Percentiles rank a stretch among this genome's conserved stretches.
These are phyloP conservation scores for Carassius auratus DNA, from an alignment of 2,113 vertebrate species.

Conservation along the genomic window DNA sequence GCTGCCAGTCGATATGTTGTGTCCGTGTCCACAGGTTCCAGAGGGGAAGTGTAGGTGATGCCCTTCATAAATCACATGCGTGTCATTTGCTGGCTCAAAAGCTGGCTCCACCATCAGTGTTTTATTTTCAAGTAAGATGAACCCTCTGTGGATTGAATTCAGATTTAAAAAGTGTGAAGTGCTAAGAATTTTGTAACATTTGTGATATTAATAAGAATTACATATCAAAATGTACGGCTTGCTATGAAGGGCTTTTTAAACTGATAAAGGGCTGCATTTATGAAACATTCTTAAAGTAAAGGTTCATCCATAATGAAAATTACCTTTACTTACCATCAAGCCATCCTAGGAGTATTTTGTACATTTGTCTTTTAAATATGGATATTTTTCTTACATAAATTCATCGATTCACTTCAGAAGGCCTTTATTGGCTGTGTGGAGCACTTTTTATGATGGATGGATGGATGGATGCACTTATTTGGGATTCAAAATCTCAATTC, in stretches of 20 bases:
- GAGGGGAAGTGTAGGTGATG: conserved; percentile 73
- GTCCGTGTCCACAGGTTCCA: conserved; percentile 85
- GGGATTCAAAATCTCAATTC: no score
- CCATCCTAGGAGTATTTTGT: no score
- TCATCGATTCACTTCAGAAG: no score
- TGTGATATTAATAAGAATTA: background rate
- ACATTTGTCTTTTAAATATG: no score
- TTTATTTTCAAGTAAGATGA: conserved; percentile 82
- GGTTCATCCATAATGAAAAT: no score
- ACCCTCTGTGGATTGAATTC: conserved; percentile 78
- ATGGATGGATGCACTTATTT: no score
- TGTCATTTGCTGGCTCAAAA: conserved; percentile 53
- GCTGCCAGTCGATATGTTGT: conserved; percentile 66
- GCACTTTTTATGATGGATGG: no score
- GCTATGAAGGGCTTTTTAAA: background rate
- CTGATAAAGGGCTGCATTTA: background rate
- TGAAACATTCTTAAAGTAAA: background rate
- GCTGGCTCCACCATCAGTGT: conserved; percentile 87
- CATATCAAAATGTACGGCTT: background rate
- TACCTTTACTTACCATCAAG: no score
- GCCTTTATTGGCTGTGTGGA: no score
- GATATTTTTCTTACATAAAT: no score
- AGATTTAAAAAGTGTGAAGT: background rate
- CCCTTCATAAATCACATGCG: conserved; percentile 83
- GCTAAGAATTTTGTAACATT: background rate